These are phyloP conservation scores for Falco columbarius DNA, from an alignment of 2,797 vertebrate genomes.

Conservation along the genomic window DNA sequence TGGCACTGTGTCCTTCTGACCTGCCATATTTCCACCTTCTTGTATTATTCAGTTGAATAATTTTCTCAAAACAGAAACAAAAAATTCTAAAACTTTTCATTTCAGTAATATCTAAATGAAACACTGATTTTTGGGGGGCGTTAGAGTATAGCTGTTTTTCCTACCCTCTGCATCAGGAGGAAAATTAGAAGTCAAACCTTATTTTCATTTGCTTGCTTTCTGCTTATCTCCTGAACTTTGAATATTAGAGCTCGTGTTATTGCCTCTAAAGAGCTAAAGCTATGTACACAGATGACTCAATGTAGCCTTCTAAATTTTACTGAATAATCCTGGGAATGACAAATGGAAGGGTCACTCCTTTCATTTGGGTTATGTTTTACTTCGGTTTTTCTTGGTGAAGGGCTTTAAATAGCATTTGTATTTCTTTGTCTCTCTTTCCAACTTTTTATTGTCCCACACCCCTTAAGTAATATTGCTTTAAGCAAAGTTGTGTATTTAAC, in stretches of 20 bases:
- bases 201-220: neutral
- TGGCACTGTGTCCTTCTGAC: neutral
- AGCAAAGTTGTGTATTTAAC: neutral
- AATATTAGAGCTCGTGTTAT: neutral
- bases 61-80: neutral
- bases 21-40: neutral
- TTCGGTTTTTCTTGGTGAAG: neutral
- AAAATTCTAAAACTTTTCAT: neutral
- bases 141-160: neutral
- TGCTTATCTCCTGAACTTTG: neutral
- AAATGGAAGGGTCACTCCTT: neutral
- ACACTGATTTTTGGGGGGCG: neutral
- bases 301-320: neutral
- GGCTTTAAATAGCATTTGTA: neutral
- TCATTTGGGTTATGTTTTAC: neutral
- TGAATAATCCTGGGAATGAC: neutral
- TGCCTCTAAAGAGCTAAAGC: neutral
- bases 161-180: neutral
- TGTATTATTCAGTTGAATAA: neutral
- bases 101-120: neutral
- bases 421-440: neutral
- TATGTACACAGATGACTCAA: neutral
- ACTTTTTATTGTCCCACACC: neutral
- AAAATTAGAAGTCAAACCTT: neutral
- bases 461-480: neutral